Conservation (phyloP, 2,797 vertebrate genomes). For the Coreius guichenoti region DNA sequence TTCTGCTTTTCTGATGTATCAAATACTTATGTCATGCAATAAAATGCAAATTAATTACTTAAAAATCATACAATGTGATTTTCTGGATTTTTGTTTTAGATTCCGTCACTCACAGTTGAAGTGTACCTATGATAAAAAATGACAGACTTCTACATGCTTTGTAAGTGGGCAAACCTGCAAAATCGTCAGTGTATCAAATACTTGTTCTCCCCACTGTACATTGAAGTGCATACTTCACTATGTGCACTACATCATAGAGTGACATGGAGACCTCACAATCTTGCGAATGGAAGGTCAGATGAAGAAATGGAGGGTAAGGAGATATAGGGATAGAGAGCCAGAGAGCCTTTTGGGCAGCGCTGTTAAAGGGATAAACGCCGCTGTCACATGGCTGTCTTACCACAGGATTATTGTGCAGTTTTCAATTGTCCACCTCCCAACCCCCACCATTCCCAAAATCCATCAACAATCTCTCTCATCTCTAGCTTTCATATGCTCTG, state of each 20-base stretch:
- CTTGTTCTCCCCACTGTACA: too few species aligned
- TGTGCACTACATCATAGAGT: slow-evolving; percentile 8
- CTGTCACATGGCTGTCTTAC: slow-evolving; percentile 28
- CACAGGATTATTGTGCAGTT: background rate
- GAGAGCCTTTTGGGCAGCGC: background rate
- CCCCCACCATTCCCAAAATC: background rate
- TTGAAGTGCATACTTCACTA: background rate
- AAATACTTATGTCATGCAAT: too few species aligned
- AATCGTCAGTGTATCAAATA: too few species aligned
- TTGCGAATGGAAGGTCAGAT: background rate
- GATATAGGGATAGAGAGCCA: background rate
- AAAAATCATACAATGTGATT: too few species aligned
- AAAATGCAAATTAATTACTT: too few species aligned
- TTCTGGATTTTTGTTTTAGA: too few species aligned
- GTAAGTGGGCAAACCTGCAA: too few species aligned
- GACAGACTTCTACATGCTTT: too few species aligned
- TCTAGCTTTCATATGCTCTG: background rate
- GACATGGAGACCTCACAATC: background rate
- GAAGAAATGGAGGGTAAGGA: background rate
- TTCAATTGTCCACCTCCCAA: slow-evolving; percentile 12
- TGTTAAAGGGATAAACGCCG: slow-evolving; percentile 21
- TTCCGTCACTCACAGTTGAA: too few species aligned
- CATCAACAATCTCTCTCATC: background rate
- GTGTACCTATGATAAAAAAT: too few species aligned
- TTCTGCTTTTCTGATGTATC: too few species aligned